These are phyloP conservation scores for Adelosebastes latens DNA, from an alignment of 2,797 vertebrate species.

Conservation along the genomic window DNA sequence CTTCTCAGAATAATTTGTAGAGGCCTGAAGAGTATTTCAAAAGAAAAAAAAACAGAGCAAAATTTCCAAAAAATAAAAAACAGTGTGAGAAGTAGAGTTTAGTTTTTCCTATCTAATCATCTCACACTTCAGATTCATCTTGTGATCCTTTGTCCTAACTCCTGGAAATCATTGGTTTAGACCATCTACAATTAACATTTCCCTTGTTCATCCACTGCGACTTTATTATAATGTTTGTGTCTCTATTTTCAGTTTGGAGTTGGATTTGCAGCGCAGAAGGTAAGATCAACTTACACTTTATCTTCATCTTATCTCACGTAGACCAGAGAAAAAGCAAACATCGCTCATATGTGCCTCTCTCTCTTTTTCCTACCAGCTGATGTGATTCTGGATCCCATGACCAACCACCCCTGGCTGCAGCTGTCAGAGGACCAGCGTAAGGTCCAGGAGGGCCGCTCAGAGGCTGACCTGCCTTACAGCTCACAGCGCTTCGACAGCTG, in stretches of 20 bases:
- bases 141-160: background rate
- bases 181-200: background rate
- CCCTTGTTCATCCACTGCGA: background rate
- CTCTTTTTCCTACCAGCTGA: slow-evolving; percentile 59
- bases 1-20: background rate
- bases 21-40: background rate
- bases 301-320: background rate
- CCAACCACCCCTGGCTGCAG: slow-evolving; percentile 79
- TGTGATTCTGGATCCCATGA: slow-evolving; percentile 77
- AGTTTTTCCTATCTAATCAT: background rate
- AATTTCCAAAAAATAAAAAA: background rate
- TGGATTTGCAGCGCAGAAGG: slow-evolving; percentile 81
- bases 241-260: slow-evolving; percentile 78
- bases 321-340: background rate
- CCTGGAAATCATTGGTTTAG: background rate
- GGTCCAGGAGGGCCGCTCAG: slow-evolving; percentile 70
- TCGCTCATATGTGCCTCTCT: background rate
- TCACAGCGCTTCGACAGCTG: slow-evolving; percentile 76
- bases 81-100: background rate
- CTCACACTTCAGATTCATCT: background rate
- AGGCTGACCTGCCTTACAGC: slow-evolving; percentile 42
- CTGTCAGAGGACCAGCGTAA: slow-evolving; percentile 77
- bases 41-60: background rate
- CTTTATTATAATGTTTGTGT: background rate
- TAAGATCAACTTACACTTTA: slow-evolving; percentile 3